Base-by-base conservation (phyloP, 2,113 vertebrate genomes). In the Raphicerus campestris region DNA sequence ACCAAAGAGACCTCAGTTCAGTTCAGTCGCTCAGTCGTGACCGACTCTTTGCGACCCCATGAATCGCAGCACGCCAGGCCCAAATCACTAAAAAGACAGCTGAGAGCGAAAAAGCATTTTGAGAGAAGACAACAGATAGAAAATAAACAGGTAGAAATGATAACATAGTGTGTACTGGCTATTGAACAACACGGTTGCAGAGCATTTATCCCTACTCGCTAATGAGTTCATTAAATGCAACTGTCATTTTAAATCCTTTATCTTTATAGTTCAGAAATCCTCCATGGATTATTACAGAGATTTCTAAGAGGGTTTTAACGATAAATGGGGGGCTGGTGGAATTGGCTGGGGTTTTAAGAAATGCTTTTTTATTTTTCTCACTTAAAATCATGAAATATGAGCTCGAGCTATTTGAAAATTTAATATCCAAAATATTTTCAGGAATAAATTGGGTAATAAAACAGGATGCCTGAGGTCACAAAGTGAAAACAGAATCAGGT, bases 391-490 rank as follows among this genome's bases (percentile, higher is more conserved):
- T 77, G 32, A 93, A 80, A 85, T 56, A 78, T 32, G 83, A 55
- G 9, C 56, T 94, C 61, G 35, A 47, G 19, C 6, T 88, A n/a
- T 66, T 42, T 94, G 47, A 90, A 85, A 96, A 82, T 77, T 85
- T 28, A 70, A 93, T 91, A 91, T 60, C 35, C n/a, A 93, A 93
- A 91, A 60, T 55, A 81, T 80, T 86, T 95, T 82, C 49, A 91
- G 70, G n/a, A 87, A 94, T 85, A 77, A 95, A 16, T 11, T 88
- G 78, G 78, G 42, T 73, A 35, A 35, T 70, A 35, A 42, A 17
- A 28, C 9, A 51, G 32, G 49, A 63, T 56, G 42, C 35, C 83
- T 11, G 32, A 97, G 53, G 93, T 88, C 81, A 93, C n/a, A 45
- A 28, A 87, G 42, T 61, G 45, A 96, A 96, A 82, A 63, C 7